Conservation (phyloP, 1,140 invertebrate genomes). For the Drosophila triauraria region DNA sequence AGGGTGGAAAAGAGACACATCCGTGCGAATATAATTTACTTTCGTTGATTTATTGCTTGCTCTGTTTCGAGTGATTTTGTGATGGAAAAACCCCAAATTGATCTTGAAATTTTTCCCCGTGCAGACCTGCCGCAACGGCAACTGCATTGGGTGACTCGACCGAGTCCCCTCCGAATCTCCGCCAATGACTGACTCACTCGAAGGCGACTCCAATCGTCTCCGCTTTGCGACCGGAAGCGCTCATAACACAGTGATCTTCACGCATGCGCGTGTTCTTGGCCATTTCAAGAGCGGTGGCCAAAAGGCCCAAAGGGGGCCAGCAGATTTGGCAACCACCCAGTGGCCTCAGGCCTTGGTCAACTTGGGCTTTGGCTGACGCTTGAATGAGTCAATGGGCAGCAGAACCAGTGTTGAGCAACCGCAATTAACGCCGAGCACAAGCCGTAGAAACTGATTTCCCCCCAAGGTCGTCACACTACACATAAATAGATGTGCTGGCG, state of each 20-base stretch:
- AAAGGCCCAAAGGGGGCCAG: constrained; percentile 37
- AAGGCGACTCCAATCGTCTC: constrained; percentile 33
- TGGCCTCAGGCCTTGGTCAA: constrained; percentile 5
- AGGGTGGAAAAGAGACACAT: too few species aligned
- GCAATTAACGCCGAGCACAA: constrained; percentile 55
- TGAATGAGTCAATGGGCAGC: constrained; percentile 51
- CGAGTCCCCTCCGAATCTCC: constrained; percentile 14
- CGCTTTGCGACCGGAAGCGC: constrained; percentile 63
- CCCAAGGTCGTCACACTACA: constrained; percentile 65
- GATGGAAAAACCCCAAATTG: neutral
- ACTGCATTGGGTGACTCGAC: constrained; percentile 48
- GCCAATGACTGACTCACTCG: constrained; percentile 63
- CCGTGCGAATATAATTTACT: too few species aligned
- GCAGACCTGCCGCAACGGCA: constrained; percentile 50
- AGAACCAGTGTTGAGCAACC: constrained; percentile 70
- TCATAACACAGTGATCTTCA: constrained; percentile 73
- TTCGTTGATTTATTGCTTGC: neutral
- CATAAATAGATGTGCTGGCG: constrained; percentile 40
- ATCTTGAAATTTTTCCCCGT: neutral
- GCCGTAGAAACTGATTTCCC: constrained; percentile 43
- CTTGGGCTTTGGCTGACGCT: constrained; percentile 14
- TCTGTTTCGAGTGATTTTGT: neutral
- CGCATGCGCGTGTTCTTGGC: constrained; percentile 72
- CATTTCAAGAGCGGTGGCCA: constrained; percentile 38
- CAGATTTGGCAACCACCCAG: constrained; percentile 56